These are phyloP conservation scores for Plecturocebus donacophilus DNA, from an alignment of 2,113 vertebrate genomes.

Conservation along the genomic window DNA sequence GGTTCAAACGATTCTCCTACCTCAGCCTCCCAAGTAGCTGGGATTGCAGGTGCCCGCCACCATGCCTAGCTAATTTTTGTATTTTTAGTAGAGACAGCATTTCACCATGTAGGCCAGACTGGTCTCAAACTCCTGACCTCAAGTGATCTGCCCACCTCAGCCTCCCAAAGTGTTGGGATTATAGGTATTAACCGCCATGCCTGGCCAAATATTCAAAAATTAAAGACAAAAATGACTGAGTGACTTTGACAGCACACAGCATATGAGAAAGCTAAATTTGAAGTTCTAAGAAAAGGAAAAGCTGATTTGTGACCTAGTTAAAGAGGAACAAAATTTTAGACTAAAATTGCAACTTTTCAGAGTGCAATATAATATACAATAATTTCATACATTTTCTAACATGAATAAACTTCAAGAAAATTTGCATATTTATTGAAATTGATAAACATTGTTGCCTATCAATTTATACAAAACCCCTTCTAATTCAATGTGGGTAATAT, in stretches of 20 bases:
- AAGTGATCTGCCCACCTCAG: too few species aligned
- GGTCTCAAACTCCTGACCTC: too few species aligned
- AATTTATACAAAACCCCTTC: neutral
- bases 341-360: constrained; percentile 6
- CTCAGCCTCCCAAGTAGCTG: too few species aligned
- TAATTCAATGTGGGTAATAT: neutral
- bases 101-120: too few species aligned
- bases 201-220: constrained; percentile 13
- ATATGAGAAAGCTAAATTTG: constrained; percentile 8
- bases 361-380: neutral
- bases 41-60: too few species aligned
- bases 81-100: too few species aligned
- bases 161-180: too few species aligned
- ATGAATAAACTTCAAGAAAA: neutral
- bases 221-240: neutral
- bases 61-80: too few species aligned
- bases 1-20: too few species aligned
- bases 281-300: neutral
- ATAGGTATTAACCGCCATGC: too few species aligned
- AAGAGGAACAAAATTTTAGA: neutral
- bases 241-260: neutral
- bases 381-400: neutral
- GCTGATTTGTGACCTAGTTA: neutral
- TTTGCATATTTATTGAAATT: neutral
- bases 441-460: neutral